Conservation (phyloP, 2,113 vertebrate genomes). For the Syngnathus floridae region DNA sequence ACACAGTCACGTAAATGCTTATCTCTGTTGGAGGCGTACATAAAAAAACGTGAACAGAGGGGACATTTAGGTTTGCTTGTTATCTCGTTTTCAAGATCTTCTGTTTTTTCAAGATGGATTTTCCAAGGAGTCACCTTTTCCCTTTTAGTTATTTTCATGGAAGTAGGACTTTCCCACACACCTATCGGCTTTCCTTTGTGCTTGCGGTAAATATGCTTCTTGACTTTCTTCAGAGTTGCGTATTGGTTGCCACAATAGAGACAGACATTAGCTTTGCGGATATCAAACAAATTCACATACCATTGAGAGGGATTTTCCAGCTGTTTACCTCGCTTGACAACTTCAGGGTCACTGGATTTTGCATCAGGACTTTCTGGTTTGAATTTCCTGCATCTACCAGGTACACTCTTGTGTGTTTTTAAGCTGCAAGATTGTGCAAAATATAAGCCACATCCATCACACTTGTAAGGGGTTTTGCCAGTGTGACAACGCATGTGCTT, state of each 20-base stretch:
- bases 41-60: conserved; percentile 65
- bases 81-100: neutral
- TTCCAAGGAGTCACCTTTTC: neutral
- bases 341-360: conserved; percentile 3
- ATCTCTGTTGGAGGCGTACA: conserved; percentile 61
- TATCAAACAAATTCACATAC: conserved; percentile 65
- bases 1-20: conserved; percentile 69
- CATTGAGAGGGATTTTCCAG: conserved; percentile 42
- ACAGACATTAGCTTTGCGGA: conserved; percentile 41
- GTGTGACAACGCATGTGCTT: conserved; percentile 62
- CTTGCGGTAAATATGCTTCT: conserved; percentile 36
- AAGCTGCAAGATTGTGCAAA: conserved; percentile 51
- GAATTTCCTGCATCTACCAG: conserved; percentile 37
- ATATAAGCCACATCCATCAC: conserved; percentile 58
- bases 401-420: conserved; percentile 40
- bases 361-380: neutral
- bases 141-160: conserved; percentile 26
- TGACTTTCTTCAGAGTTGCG: conserved; percentile 14
- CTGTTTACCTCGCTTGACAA: neutral
- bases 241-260: conserved; percentile 50
- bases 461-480: conserved; percentile 57
- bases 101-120: conserved; percentile 20
- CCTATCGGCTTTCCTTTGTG: conserved; percentile 32
- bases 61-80: conserved; percentile 57
- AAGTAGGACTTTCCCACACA: conserved; percentile 17